Percentiles rank a stretch among this genome's conserved stretches.
phyloP scores from a whole-genome alignment of 2,888 invertebrate species.

The Melangyna quadrimaculata region DNA sequence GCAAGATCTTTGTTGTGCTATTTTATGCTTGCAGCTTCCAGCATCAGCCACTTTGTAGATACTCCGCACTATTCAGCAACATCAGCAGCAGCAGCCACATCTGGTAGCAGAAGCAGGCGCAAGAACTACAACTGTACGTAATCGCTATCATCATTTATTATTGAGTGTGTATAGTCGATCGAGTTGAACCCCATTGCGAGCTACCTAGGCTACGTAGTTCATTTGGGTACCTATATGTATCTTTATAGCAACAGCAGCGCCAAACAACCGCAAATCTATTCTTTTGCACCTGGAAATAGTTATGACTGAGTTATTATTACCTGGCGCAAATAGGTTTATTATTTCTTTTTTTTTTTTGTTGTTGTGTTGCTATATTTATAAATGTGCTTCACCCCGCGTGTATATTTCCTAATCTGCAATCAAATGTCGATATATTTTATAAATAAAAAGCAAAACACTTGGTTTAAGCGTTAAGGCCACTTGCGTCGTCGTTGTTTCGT shows the following conservation, averaged over 20 bases:
- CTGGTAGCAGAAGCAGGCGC: conserved; percentile 55
- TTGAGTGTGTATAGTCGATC: conserved; percentile 70
- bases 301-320: conserved; percentile 63
- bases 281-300: conserved; percentile 72
- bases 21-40: conserved; percentile 35
- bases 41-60: conserved; percentile 45
- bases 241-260: conserved; percentile 32
- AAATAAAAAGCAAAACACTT: conserved; percentile 33
- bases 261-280: conserved; percentile 68
- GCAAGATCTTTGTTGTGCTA: conserved; percentile 40
- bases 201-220: neutral
- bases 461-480: conserved; percentile 20
- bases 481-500: conserved; percentile 2
- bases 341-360: conserved; percentile 38
- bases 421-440: conserved; percentile 55
- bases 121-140: conserved; percentile 66
- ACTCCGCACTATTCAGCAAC: conserved; percentile 28
- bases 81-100: conserved; percentile 34
- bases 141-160: conserved; percentile 71
- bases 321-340: conserved; percentile 65
- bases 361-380: neutral
- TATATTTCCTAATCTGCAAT: conserved; percentile 61
- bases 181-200: conserved; percentile 69
- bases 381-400: conserved; percentile 9
- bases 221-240: conserved; percentile 28